Conservation (phyloP, 2,113 vertebrate genomes). For the Pelodiscus sinensis region DNA sequence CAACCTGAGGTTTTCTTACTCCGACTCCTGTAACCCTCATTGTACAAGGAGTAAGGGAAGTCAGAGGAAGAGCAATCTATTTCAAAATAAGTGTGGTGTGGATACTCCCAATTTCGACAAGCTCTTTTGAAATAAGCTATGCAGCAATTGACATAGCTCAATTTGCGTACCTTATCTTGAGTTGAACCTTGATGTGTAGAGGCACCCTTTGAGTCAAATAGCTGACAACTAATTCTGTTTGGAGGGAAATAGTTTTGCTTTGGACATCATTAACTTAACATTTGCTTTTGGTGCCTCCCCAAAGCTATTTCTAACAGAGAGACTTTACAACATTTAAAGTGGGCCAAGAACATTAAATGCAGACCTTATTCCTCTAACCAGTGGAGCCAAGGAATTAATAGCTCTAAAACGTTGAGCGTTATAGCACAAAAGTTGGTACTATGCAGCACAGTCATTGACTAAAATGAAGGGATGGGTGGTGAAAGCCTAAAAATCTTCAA, state of each 20-base stretch:
- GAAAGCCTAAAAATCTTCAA: neutral
- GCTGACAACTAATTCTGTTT: neutral
- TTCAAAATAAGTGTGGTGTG: no score
- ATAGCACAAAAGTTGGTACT: neutral
- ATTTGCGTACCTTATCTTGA: no score
- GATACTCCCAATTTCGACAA: no score
- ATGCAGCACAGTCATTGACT: neutral
- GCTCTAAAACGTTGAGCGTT: neutral
- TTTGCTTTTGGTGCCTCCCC: neutral
- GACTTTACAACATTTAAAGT: neutral
- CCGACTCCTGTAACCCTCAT: no score
- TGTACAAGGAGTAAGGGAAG: no score
- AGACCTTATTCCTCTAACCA: neutral
- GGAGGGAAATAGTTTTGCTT: constrained; percentile 25
- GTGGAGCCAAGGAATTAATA: neutral
- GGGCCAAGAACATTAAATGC: neutral
- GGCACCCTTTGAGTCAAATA: neutral
- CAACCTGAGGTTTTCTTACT: no score
- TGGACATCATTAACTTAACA: constrained; percentile 21
- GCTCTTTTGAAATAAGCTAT: no score
- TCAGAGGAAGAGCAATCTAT: no score
- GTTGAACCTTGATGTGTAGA: no score
- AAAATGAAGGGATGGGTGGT: neutral
- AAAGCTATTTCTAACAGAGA: neutral
- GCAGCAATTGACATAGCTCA: no score